Conservation (phyloP, 2,797 vertebrate genomes). For the Semotilus atromaculatus region DNA sequence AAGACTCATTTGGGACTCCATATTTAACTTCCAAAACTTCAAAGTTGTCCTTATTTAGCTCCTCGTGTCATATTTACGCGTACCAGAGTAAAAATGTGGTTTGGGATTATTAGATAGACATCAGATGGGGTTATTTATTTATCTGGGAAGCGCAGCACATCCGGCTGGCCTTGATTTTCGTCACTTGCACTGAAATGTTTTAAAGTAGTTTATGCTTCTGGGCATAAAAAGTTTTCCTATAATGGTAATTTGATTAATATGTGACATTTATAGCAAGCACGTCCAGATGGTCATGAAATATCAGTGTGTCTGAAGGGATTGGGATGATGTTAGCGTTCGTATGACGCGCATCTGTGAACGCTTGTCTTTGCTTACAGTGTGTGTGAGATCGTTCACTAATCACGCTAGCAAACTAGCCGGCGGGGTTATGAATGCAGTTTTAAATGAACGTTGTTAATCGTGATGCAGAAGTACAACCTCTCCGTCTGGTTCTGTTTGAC, state of each 20-base stretch:
- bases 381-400: not conserved
- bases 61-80: constrained; percentile 20
- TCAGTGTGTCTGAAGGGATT: not conserved
- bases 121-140: constrained; percentile 39
- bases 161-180: constrained; percentile 38
- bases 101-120: constrained; percentile 21
- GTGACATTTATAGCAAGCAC: not conserved
- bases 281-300: constrained; percentile 28
- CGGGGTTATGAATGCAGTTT: not conserved
- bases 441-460: not conserved
- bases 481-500: not conserved
- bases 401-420: not conserved
- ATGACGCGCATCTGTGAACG: constrained; percentile 9
- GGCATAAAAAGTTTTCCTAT: not conserved
- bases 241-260: constrained; percentile 6
- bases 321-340: not conserved
- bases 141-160: not conserved
- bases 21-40: constrained; percentile 34
- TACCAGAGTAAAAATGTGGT: not conserved
- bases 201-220: constrained; percentile 10
- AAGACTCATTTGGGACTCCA: constrained; percentile 14
- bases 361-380: constrained; percentile 10
- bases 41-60: constrained; percentile 39
- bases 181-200: not conserved
- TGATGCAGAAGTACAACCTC: not conserved